Evolutionary conservation across 2,888 invertebrate species (phyloP), one percentile per base, ranked within the genome.

Genomic region (Amorpha juglandis): DNA sequence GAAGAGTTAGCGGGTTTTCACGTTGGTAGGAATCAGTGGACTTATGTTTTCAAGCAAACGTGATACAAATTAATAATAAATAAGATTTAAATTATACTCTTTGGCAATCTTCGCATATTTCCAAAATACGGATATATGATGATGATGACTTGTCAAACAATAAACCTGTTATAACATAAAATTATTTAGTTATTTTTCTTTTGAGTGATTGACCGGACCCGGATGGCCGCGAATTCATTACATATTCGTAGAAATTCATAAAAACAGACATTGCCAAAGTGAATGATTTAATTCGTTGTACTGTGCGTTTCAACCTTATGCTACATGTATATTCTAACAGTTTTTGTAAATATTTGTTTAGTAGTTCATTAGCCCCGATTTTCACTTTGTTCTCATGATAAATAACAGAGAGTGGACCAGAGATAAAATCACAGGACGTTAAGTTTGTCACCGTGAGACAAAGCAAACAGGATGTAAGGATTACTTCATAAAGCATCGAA

Each of bases 381-480:
- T 67, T 67, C 67, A 53, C 65, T 69, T 65, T 64, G 65, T 45
- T 66, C 50, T 65, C 62, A 38, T 47, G 53, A 55, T 63, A 35
- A 63, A 42, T 16, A 55, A 64, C 16, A 47, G 53, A 64, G 38
- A 45, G 53, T 47, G 64, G 62, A 58, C 19, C 12, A 33, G 51
- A 65, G 58, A 58, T 64, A 52, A 58, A 21, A 64, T 52, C 9
- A 27, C 19, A 47, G 33, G 48, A 74, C 67, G 69, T 70, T 67
- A 67, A 74, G 70, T 72, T 75, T 68, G 68, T 72, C 72, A 70
- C 71, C 71, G 67, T 74, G 75, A 78, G 71, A 81, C 79, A 82
- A 83, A 77, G 74, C 80, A 84, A 87, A 88, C 87, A 89, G 87
- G 87, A 88, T 81, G 83, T 76, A 69, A 74, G 70, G 75, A 79